Evolutionary conservation across 1,140 invertebrate species (phyloP).

Genomic region (Drosophila punjabiensis): DNA sequence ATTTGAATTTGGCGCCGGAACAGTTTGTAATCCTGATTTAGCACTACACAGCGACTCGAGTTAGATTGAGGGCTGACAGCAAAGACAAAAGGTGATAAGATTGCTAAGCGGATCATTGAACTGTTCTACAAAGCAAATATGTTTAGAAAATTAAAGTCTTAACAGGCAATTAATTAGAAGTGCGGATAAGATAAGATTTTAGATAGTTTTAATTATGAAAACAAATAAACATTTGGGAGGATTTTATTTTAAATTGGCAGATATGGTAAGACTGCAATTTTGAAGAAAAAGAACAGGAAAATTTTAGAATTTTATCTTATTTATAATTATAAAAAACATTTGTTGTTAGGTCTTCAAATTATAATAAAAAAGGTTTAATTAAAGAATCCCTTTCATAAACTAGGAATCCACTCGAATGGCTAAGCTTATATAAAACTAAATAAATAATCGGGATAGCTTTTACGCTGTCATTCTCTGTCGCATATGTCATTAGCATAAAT

Average conservation of each 20-base stretch:
- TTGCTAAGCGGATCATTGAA: slow-evolving; percentile 42
- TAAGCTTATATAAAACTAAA: background rate
- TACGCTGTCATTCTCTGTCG: slow-evolving; percentile 37
- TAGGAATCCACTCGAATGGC: background rate
- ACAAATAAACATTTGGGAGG: background rate
- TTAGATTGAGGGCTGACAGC: slow-evolving; percentile 40
- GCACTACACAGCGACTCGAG: slow-evolving; percentile 2
- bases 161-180: slow-evolving; percentile 42
- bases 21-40: slow-evolving; percentile 41
- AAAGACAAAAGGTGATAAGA: slow-evolving; percentile 26
- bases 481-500: slow-evolving; percentile 51
- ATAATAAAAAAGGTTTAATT: no score
- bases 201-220: background rate
- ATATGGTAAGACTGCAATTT: background rate
- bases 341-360: background rate
- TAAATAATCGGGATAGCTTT: slow-evolving; percentile 14
- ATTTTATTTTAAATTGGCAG: background rate
- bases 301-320: background rate
- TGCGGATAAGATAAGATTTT: slow-evolving; percentile 22
- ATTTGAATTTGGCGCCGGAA: slow-evolving; percentile 30
- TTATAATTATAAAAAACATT: no score
- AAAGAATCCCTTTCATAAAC: background rate
- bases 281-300: background rate
- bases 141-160: slow-evolving; percentile 13
- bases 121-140: slow-evolving; percentile 26